Evolutionary conservation across 2,888 invertebrate genomes (phyloP).

Genomic region (Zygothrica quintamaculata): DNA sequence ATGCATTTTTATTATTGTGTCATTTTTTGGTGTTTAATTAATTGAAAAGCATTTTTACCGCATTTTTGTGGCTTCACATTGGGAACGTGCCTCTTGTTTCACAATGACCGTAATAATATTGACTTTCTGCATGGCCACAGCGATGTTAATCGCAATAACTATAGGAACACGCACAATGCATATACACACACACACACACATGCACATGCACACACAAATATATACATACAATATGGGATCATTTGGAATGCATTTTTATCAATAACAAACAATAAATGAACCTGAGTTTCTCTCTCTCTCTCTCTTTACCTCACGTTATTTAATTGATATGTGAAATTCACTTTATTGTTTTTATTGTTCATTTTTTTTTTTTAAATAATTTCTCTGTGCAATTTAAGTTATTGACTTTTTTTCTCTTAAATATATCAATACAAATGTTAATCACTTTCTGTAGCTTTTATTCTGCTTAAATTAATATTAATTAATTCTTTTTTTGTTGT

Average conservation of each 20-base stretch:
- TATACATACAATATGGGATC: conserved; percentile 1
- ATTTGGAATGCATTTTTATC: conserved; percentile 26
- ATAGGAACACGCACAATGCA: conserved; percentile 1
- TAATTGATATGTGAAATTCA: conserved; percentile 44
- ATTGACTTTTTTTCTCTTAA: neutral
- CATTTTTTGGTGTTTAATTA: conserved; percentile 73
- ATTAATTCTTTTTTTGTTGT: too few species aligned
- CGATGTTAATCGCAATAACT: conserved; percentile 7
- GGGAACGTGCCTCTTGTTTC: conserved; percentile 41
- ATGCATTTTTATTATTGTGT: conserved; percentile 52
- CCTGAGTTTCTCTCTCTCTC: conserved; percentile 15
- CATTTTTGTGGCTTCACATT: conserved; percentile 55
- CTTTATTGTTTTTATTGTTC: conserved; percentile 20
- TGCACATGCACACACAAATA: neutral
- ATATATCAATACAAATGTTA: too few species aligned
- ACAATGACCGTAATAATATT: conserved; percentile 63
- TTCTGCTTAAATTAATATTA: too few species aligned
- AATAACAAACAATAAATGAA: conserved; percentile 34
- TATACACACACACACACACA: conserved; percentile 3
- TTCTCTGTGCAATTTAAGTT: neutral
- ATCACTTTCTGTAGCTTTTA: too few species aligned
- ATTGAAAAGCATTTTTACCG: conserved; percentile 74
- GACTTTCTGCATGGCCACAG: conserved; percentile 55
- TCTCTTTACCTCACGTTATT: conserved; percentile 43
- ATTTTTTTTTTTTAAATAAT: neutral